A percentile compares a stretch with the other conserved stretches of the same genome.
phyloP scores from a whole-genome alignment of 1,140 invertebrate genomes.

The Gonioctena quinquepunctata region DNA sequence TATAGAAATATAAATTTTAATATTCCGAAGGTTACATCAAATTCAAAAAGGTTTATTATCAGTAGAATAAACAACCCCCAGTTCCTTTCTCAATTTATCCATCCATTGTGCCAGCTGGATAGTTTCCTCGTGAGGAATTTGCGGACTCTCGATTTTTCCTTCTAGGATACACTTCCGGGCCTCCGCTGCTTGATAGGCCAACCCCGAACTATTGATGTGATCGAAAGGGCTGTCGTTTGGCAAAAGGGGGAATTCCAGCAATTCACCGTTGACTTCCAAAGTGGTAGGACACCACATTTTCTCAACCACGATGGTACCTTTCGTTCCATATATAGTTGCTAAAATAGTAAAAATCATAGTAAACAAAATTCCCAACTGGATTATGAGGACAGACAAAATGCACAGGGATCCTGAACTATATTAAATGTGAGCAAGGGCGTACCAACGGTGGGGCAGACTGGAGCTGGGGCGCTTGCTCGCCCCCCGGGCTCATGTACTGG shows the following conservation, averaged over 20 bases:
- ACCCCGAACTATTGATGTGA: conserved; percentile 66
- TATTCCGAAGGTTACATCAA: too few species aligned
- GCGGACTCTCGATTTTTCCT: conserved; percentile 63
- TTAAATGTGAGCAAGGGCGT: too few species aligned
- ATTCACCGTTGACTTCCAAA: conserved; percentile 22
- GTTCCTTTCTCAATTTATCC: conserved; percentile 68
- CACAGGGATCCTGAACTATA: too few species aligned
- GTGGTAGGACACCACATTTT: conserved; percentile 60
- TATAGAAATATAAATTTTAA: too few species aligned
- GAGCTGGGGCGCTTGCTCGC: too few species aligned
- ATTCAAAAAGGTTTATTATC: too few species aligned
- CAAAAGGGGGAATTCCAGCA: conserved; percentile 22
- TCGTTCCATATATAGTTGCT: conserved; percentile 66
- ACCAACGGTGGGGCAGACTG: too few species aligned
- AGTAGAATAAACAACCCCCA: conserved; percentile 68
- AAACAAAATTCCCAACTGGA: too few species aligned
- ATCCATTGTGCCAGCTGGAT: conserved; percentile 66
- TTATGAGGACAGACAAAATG: too few species aligned
- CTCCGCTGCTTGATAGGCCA: conserved; percentile 76
- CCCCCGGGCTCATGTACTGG: too few species aligned
- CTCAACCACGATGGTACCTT: conserved; percentile 67
- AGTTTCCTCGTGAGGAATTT: conserved; percentile 64
- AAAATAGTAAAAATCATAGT: background rate
- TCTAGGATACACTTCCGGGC: conserved; percentile 68
- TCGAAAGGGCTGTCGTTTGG: conserved; percentile 60